Percentiles rank a stretch among this genome's conserved stretches.
Evolutionary conservation across 2,113 vertebrate genomes (phyloP).

Genomic region (Antidorcas marsupialis): DNA sequence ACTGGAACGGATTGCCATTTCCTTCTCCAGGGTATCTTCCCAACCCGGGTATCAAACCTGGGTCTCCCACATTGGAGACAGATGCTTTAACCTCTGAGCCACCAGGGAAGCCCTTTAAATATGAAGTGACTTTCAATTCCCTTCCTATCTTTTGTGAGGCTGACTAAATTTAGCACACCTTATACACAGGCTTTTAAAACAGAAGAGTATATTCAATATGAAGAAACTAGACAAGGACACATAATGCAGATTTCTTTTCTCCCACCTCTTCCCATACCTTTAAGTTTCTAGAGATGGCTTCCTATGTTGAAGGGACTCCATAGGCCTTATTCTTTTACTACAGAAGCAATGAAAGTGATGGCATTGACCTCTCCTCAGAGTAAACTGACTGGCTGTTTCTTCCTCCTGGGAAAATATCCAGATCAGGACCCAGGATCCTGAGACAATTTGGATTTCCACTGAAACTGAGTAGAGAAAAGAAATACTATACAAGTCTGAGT

Average conservation of each 20-base stretch:
- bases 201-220: neutral
- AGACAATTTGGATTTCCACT: neutral
- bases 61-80: too few species aligned
- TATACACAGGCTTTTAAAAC: neutral
- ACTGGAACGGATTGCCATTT: too few species aligned
- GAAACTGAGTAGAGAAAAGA: neutral
- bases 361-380: neutral
- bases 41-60: too few species aligned
- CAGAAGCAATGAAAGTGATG: neutral
- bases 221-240: conserved; percentile 15
- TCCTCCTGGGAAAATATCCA: neutral
- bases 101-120: neutral
- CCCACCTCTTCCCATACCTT: neutral
- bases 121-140: conserved; percentile 9
- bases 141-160: neutral
- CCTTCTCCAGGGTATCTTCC: too few species aligned
- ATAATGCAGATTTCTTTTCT: neutral
- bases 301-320: neutral
- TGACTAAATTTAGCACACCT: conserved; percentile 19
- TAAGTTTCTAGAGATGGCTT: neutral
- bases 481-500: neutral
- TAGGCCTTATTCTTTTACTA: neutral
- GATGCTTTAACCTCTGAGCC: too few species aligned
- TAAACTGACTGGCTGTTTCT: neutral
- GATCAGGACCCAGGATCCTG: neutral